Conservation (phyloP, 2,888 invertebrate species). For the Amiota communis region DNA sequence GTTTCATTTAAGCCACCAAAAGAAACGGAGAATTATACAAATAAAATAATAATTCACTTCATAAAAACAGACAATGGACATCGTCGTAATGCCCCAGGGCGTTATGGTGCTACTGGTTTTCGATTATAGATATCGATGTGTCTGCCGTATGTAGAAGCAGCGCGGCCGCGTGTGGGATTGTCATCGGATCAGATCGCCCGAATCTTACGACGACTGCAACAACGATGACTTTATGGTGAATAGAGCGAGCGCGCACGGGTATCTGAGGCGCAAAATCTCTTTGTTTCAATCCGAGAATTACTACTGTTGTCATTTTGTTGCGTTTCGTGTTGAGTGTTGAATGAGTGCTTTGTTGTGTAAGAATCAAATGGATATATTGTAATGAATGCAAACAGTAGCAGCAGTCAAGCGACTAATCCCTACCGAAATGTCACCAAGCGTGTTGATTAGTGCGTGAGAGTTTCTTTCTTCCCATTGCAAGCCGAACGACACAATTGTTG, state of each 20-base stretch:
- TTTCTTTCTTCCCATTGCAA: conserved; percentile 7
- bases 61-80: conserved; percentile 58
- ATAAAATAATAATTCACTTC: conserved; percentile 63
- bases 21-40: conserved; percentile 53
- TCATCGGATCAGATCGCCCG: background rate
- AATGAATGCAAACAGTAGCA: conserved; percentile 4
- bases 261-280: conserved; percentile 47
- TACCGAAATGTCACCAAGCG: background rate
- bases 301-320: conserved; percentile 25
- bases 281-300: conserved; percentile 23
- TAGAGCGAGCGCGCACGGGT: conserved; percentile 7
- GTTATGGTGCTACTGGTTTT: conserved; percentile 55
- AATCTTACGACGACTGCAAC: background rate
- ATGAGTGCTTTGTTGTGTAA: conserved; percentile 21
- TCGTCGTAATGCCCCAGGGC: conserved; percentile 52
- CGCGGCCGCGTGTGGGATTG: conserved; percentile 27
- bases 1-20: conserved; percentile 50
- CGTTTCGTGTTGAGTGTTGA: background rate
- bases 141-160: background rate
- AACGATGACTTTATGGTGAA: background rate
- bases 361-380: conserved; percentile 15
- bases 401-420: conserved; percentile 15
- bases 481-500: no score
- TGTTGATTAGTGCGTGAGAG: conserved; percentile 17
- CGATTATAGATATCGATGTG: conserved; percentile 26